Percentiles rank a stretch among this genome's conserved stretches.
These are phyloP conservation scores for Scartelaos histophorus DNA, from an alignment of 2,113 vertebrate genomes.

Conservation along the genomic window DNA sequence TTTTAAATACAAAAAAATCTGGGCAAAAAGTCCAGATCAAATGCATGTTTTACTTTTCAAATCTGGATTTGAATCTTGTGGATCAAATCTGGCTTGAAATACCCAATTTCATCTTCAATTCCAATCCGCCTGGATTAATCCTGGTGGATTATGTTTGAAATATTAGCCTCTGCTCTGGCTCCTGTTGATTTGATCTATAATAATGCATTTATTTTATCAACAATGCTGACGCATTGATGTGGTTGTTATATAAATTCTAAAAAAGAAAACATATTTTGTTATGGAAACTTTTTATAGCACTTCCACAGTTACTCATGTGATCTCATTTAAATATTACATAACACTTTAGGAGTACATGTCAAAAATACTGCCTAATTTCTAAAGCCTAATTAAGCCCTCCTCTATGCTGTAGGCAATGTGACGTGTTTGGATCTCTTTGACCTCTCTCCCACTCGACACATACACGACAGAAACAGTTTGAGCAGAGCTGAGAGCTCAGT, in stretches of 20 bases:
- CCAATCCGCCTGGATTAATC: too few relatives aligned
- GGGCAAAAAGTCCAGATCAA: too few relatives aligned
- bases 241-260: neutral
- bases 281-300: neutral
- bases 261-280: neutral
- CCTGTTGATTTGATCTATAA: too few relatives aligned
- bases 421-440: conserved; percentile 38
- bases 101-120: too few relatives aligned
- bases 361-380: neutral
- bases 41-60: too few relatives aligned
- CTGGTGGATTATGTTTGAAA: too few relatives aligned
- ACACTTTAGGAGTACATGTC: neutral
- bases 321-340: neutral
- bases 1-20: too few relatives aligned
- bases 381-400: conserved; percentile 3
- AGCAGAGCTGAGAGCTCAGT: conserved; percentile 40
- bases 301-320: neutral
- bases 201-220: too few relatives aligned
- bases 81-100: too few relatives aligned
- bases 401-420: neutral
- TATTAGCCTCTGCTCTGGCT: too few relatives aligned
- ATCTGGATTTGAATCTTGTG: too few relatives aligned
- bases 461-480: conserved; percentile 40
- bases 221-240: too few relatives aligned
- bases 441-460: conserved; percentile 44